Percentiles rank a stretch among this genome's conserved stretches.
Conservation (phyloP, 1,140 invertebrate genomes). For the Palaemon carinicauda region DNA sequence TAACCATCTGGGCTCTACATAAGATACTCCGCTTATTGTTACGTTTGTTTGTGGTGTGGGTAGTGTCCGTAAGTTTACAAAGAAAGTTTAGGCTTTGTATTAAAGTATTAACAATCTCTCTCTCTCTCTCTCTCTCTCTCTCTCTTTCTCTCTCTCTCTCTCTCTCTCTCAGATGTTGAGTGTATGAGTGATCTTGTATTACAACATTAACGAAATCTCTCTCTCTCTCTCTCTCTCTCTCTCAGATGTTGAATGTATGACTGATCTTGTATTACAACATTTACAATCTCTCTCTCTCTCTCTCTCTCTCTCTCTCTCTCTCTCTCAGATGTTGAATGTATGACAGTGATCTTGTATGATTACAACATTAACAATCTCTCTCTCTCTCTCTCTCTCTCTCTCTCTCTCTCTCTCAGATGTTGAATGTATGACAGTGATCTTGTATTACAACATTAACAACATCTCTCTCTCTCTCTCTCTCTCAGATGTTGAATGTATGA, state of each 20-base stretch:
- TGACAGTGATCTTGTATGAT: too few relatives aligned
- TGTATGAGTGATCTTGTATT: too few relatives aligned
- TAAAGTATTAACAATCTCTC: not conserved
- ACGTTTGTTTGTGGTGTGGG: too few relatives aligned
- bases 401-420: not conserved
- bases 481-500: too few relatives aligned
- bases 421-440: too few relatives aligned
- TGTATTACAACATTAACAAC: too few relatives aligned
- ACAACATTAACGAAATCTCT: too few relatives aligned
- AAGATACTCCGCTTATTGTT: not conserved
- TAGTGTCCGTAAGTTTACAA: too few relatives aligned
- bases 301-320: not conserved
- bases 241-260: too few relatives aligned
- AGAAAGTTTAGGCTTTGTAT: too few relatives aligned
- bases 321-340: too few relatives aligned
- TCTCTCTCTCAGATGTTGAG: not conserved
- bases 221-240: not conserved
- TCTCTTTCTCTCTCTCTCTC: not conserved
- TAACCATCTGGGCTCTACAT: not conserved
- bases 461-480: not conserved
- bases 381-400: not conserved
- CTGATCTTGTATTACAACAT: too few relatives aligned
- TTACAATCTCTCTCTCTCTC: not conserved
- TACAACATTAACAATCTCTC: not conserved
- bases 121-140: not conserved